Conservation (phyloP, 2,888 invertebrate species). For the Ferrisia virgata region DNA sequence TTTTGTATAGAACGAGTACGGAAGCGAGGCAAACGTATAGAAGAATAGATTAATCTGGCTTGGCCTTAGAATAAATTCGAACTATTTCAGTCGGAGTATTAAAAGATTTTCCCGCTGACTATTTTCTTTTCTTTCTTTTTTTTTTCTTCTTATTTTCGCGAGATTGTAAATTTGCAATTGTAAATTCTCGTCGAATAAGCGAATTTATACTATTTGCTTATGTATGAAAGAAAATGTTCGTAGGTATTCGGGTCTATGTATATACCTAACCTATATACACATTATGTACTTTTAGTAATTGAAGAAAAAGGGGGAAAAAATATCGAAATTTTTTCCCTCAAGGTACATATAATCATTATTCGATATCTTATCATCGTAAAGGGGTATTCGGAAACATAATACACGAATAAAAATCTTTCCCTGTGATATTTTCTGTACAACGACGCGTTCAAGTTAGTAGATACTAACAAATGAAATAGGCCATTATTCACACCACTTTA, state of each 20-base stretch:
- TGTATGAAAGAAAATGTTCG: not conserved
- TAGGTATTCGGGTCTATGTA: not conserved
- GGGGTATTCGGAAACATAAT: not conserved
- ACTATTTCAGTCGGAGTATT: not conserved
- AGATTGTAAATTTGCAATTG: not conserved
- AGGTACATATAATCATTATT: not conserved
- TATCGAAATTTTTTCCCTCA: not conserved
- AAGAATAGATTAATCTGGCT: not conserved
- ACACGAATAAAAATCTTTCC: not conserved
- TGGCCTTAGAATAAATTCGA: not conserved
- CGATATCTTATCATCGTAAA: not conserved
- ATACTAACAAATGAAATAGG: not conserved
- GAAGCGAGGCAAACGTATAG: not conserved
- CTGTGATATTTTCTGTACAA: not conserved
- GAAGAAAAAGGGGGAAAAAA: not conserved
- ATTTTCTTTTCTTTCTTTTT: not conserved
- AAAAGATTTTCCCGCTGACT: not conserved
- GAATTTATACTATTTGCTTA: not conserved
- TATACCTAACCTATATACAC: too few species aligned
- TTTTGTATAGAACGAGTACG: not conserved
- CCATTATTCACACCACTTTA: not conserved
- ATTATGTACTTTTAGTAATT: not conserved
- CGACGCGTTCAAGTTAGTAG: not conserved
- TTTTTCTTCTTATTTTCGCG: not conserved
- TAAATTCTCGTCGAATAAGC: not conserved